A percentile compares a stretch with the other conserved stretches of the same genome.
These are phyloP conservation scores for Crossocerus cetratus DNA, from an alignment of 2,888 invertebrate genomes.

Conservation along the genomic window DNA sequence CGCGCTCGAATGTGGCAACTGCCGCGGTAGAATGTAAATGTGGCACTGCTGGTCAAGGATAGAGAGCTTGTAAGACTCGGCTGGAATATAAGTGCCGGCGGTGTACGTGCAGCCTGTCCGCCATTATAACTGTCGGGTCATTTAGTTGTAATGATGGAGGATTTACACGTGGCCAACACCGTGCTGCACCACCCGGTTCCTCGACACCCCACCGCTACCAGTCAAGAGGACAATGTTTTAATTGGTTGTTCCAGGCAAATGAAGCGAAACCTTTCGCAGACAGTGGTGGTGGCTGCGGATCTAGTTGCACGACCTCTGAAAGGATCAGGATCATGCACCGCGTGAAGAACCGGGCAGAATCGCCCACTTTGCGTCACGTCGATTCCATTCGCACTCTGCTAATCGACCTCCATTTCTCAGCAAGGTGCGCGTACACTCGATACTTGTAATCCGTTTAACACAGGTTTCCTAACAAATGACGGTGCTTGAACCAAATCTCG, in stretches of 20 bases:
- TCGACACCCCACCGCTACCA: no score
- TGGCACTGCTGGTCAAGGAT: slow-evolving; percentile 36
- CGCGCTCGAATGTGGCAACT: slow-evolving; percentile 2
- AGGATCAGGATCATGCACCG: no score
- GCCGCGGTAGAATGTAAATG: slow-evolving; percentile 11
- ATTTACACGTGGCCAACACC: no score
- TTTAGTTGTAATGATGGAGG: slow-evolving; percentile 22
- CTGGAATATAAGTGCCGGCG: slow-evolving; percentile 44
- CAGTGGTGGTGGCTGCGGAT: no score
- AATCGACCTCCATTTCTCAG: slow-evolving; percentile 39
- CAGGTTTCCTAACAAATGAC: slow-evolving; percentile 24
- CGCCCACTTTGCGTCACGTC: slow-evolving; percentile 21
- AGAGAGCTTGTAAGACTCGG: slow-evolving; percentile 46
- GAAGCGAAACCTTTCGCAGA: no score
- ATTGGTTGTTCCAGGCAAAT: no score
- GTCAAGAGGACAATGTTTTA: no score
- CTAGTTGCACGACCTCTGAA: no score
- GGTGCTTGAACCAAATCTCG: slow-evolving; percentile 10
- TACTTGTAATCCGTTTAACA: slow-evolving; percentile 25
- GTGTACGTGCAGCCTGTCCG: slow-evolving; percentile 18
- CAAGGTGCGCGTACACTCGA: slow-evolving; percentile 19
- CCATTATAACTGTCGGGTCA: slow-evolving; percentile 54
- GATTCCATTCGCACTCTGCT: slow-evolving; percentile 35
- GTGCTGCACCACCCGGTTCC: no score
- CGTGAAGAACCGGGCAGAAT: slow-evolving; percentile 17